Evolutionary conservation across 92 coral and sea anemone genomes (phyloP), one percentile per base, ranked within the genome.

Genomic region (Porites divaricata): DNA sequence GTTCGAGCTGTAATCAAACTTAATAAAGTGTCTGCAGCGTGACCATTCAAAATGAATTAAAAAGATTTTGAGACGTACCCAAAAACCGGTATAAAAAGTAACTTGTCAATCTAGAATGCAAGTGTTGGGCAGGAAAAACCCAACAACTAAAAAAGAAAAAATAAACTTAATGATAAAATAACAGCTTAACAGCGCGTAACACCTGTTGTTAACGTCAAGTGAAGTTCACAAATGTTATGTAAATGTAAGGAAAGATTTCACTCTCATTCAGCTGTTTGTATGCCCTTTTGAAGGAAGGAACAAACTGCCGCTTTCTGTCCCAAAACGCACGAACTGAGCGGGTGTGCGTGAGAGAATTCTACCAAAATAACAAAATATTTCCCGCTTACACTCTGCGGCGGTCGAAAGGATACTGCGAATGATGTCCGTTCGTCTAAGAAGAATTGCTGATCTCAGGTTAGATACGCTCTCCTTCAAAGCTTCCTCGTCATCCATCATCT

Each of bases 301-400:
- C 16, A 54, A 54, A 54, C 59, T 54, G 12, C 59, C 16, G 16
- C 59, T 54, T 54, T 54, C 16, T 12, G 59, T 11, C 17, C 59
- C 12, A 54, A 54, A 54, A 15, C 12, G 16, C 4, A 54, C 16
- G 45, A 35, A 35, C 5, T 4, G 45, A 35, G 45, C 45, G 5
- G 45, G 45, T 9, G 6, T 20, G 58, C 15, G 9, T 74, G 41
- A 75, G 16, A 59, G 1, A 9, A 54, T 4, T 21, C 19, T 4
- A 48, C 28, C n/a, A 41, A 14, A 81, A 72, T 62, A 63, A 77
- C 3, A 35, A 35, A 4, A 35, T 4, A 35, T 35, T 64, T 64
- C 22, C 21, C 50, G 5, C 99, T 92, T 96, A 96, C 99, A 94
- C 22, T 96, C 98, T 1, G 99, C 98, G 19, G 99, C 99, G 2